Conservation (phyloP, 2,113 vertebrate species). For the Alouatta palliata region DNA sequence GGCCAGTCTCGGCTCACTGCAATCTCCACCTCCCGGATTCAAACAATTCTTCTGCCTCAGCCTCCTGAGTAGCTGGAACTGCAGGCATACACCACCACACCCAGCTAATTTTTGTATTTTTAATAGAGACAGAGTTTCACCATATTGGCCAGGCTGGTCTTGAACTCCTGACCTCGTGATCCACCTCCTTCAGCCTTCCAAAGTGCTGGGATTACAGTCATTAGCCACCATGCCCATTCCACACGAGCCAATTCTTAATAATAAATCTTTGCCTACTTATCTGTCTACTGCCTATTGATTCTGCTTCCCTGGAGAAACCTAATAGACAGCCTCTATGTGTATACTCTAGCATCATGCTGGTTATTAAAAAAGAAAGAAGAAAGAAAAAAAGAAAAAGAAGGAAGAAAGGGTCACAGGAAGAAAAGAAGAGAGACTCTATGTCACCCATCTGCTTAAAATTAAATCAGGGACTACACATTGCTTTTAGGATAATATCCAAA, state of each 20-base stretch:
- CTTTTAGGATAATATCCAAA: conserved; percentile 23
- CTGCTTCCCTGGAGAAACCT: neutral
- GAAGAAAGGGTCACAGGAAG: neutral
- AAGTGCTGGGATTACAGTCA: too few relatives aligned
- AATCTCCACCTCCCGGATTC: too few relatives aligned
- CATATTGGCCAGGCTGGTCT: too few relatives aligned
- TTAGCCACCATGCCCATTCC: too few relatives aligned
- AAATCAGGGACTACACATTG: neutral
- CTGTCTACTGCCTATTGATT: neutral
- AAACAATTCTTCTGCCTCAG: too few relatives aligned
- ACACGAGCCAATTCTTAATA: neutral
- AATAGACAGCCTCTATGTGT: neutral
- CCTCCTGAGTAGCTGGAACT: too few relatives aligned
- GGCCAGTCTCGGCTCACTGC: too few relatives aligned
- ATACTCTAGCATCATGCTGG: neutral
- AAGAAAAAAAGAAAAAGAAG: neutral
- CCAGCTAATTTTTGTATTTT: too few relatives aligned
- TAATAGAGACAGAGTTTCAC: too few relatives aligned
- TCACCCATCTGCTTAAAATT: neutral
- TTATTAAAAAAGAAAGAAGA: neutral
- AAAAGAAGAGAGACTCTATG: neutral
- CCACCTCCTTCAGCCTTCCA: too few relatives aligned
- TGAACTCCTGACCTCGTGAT: too few relatives aligned
- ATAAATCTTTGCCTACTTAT: neutral
- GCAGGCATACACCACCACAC: too few relatives aligned